phyloP scores from a whole-genome alignment of 2,113 vertebrate species.

The Spermophilus dauricus region DNA sequence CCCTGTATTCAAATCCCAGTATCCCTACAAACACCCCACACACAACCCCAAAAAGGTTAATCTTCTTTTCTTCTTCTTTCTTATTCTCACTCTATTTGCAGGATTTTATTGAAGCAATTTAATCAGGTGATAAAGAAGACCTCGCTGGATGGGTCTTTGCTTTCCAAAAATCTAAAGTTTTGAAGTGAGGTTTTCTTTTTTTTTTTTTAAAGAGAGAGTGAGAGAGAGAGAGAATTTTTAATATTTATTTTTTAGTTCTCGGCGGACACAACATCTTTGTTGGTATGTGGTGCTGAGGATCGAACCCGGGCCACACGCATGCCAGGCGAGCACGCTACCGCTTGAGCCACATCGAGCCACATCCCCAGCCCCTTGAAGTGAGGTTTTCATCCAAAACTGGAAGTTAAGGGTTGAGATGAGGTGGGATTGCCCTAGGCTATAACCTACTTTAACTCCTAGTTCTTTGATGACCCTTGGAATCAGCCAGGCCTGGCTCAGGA shows the following conservation, averaged over 20 bases:
- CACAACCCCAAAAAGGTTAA: not conserved
- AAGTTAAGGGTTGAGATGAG: not conserved
- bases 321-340: no score
- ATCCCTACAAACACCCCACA: no score
- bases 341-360: no score
- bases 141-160: not conserved
- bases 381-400: not conserved
- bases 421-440: not conserved
- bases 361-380: no score
- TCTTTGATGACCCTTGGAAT: not conserved
- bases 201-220: no score
- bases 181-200: not conserved
- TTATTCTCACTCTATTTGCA: not conserved
- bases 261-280: no score
- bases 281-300: no score
- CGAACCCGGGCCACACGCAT: no score
- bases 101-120: not conserved
- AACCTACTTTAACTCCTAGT: accelerated
- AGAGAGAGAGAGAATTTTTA: no score
- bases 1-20: no score
- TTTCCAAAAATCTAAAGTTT: not conserved
- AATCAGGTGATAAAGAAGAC: not conserved
- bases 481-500: not conserved
- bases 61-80: not conserved
- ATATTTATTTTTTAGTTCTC: no score